Evolutionary conservation across 2,113 vertebrate genomes (phyloP).

Genomic region (Ophthalmolycus amberensis): DNA sequence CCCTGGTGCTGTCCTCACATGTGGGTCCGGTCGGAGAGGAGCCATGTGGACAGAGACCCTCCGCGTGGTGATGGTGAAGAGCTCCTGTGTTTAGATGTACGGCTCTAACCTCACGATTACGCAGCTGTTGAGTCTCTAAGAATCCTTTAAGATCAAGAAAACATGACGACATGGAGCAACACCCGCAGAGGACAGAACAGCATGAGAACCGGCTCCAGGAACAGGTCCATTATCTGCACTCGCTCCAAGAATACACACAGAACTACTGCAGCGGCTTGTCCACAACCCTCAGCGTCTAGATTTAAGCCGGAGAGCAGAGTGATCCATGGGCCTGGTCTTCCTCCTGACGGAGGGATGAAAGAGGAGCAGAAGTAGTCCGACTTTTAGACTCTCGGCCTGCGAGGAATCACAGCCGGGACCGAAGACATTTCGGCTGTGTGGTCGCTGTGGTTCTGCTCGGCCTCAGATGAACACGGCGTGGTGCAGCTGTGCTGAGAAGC

Average conservation of each 20-base stretch:
- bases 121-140: too few species aligned
- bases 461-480: constrained; percentile 16
- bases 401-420: neutral
- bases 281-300: constrained; percentile 1
- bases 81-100: neutral
- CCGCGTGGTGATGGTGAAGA: too few species aligned
- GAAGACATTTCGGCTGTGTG: neutral
- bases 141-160: neutral
- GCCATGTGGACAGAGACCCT: neutral
- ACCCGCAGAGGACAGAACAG: neutral
- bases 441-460: neutral
- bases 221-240: neutral
- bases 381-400: constrained; percentile 1
- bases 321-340: constrained; percentile 5
- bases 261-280: neutral
- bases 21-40: neutral
- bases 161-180: neutral
- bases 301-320: neutral
- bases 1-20: too few species aligned
- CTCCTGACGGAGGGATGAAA: neutral
- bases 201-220: neutral
- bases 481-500: neutral
- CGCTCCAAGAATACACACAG: neutral
- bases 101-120: too few species aligned
- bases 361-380: neutral